Evolutionary conservation across 2,113 vertebrate species (phyloP).

Genomic region (Xiphias gladius): DNA sequence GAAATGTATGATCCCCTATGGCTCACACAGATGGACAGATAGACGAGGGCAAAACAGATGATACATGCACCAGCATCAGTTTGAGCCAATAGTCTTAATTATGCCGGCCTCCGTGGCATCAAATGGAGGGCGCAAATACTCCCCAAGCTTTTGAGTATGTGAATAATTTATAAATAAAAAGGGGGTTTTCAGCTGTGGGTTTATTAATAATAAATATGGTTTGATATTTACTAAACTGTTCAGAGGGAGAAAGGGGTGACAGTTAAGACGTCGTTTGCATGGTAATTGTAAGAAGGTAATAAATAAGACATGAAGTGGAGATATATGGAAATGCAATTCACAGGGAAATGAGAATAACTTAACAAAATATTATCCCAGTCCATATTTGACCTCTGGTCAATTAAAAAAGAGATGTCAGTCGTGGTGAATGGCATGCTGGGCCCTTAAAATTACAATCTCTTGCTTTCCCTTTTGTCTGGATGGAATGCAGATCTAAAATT

Average conservation of each 20-base stretch:
- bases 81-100: constrained; percentile 78
- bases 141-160: constrained; percentile 77
- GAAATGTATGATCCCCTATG: constrained; percentile 73
- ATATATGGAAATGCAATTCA: constrained; percentile 84
- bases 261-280: constrained; percentile 84
- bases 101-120: constrained; percentile 72
- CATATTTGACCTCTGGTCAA: constrained; percentile 82
- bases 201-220: constrained; percentile 87
- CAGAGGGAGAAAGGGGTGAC: constrained; percentile 79
- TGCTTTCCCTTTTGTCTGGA: constrained; percentile 59
- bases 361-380: constrained; percentile 86
- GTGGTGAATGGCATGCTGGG: constrained; percentile 48
- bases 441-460: constrained; percentile 64
- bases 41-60: constrained; percentile 61
- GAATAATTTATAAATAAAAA: constrained; percentile 83
- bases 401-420: constrained; percentile 81
- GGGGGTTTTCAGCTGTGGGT: constrained; percentile 75
- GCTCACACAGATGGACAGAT: constrained; percentile 74
- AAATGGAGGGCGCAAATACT: constrained; percentile 71
- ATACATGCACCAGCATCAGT: constrained; percentile 54
- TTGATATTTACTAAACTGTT: constrained; percentile 89
- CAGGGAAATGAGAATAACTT: constrained; percentile 84
- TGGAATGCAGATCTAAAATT: constrained; percentile 63
- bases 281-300: constrained; percentile 83
- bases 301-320: constrained; percentile 85